These are phyloP conservation scores for Pluvianellus socialis DNA, from an alignment of 2,113 vertebrate species.

Conservation along the genomic window DNA sequence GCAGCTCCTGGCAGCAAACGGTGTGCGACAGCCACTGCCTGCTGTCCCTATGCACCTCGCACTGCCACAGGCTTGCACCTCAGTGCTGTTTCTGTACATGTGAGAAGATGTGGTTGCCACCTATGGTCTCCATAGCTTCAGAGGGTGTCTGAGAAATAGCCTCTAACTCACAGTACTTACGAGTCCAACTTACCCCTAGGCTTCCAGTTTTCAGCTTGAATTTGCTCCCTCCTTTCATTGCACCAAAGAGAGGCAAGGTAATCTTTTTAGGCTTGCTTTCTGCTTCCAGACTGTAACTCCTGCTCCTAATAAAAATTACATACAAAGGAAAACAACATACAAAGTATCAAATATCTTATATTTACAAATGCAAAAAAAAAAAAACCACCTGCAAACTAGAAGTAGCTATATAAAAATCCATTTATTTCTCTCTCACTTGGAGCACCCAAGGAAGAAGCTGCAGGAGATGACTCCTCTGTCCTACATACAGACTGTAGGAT, in stretches of 20 bases:
- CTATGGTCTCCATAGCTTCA: not conserved
- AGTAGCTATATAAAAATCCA: not conserved
- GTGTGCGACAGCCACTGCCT: not conserved
- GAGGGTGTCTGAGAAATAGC: not conserved
- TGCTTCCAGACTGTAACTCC: constrained; percentile 56
- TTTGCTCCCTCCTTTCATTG: constrained; percentile 97
- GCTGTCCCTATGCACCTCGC: not conserved
- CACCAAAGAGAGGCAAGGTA: constrained; percentile 89
- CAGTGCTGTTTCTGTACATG: not conserved
- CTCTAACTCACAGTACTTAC: not conserved
- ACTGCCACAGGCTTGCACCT: not conserved
- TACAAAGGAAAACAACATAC: not conserved
- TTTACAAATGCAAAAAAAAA: not conserved
- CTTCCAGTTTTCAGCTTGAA: constrained; percentile 95
- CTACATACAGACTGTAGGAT: not conserved
- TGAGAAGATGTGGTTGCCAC: not conserved
- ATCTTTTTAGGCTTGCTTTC: constrained; percentile 84
- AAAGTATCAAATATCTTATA: not conserved
- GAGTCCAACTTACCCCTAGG: constrained; percentile 83
- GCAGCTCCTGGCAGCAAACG: not conserved
- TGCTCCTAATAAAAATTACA: constrained; percentile 54
- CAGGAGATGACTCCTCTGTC: not conserved
- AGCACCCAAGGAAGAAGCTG: not conserved
- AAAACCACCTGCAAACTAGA: not conserved
- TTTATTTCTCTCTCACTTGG: not conserved